phyloP scores from a whole-genome alignment of 2,113 vertebrate genomes.

The Todiramphus chloris region DNA sequence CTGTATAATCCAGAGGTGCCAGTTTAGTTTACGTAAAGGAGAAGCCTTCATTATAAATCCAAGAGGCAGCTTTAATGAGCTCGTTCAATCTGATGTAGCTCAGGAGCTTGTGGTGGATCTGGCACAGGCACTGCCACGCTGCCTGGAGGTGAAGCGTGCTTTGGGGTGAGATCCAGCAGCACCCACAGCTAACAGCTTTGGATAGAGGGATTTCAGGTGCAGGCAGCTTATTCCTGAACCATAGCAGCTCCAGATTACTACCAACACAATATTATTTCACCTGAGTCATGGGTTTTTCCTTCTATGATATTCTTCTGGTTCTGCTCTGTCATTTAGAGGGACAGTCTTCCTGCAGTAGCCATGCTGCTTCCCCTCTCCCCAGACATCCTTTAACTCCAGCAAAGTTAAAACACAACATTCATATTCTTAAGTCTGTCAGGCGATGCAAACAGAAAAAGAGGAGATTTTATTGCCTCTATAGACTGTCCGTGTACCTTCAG shows the following conservation, averaged over 20 bases:
- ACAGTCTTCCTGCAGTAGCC: neutral
- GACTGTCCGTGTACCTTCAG: neutral
- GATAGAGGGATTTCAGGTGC: neutral
- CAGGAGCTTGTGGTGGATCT: neutral
- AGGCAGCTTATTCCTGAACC: neutral
- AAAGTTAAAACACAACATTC: neutral
- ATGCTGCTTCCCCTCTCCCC: neutral
- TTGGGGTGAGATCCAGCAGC: neutral
- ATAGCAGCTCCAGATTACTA: neutral
- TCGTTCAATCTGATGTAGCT: neutral
- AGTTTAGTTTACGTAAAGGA: neutral
- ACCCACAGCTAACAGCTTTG: neutral
- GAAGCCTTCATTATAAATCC: neutral
- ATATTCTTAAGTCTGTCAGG: neutral
- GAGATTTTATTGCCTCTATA: neutral
- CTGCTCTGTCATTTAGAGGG: neutral
- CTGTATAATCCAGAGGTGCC: neutral
- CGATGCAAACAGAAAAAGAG: neutral
- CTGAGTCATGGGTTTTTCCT: neutral
- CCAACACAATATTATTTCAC: neutral
- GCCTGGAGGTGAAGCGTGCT: neutral
- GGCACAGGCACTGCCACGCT: neutral
- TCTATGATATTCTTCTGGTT: neutral
- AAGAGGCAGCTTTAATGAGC: neutral
- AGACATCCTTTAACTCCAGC: neutral